Conservation (phyloP, 1,140 invertebrate species). For the Calycopis cecrops region DNA sequence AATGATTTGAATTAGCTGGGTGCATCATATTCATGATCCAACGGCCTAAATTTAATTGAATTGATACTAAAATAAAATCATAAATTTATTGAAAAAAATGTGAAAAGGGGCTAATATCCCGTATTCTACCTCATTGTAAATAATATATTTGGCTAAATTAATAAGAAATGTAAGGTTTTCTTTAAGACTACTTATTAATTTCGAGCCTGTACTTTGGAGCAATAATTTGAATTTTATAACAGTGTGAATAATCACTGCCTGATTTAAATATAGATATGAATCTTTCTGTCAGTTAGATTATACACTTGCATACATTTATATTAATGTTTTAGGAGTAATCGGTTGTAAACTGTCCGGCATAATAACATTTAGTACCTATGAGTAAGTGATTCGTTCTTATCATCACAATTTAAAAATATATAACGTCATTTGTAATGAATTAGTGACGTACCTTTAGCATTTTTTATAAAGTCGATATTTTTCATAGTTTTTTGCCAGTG, state of each 20-base stretch:
- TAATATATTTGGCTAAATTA: constrained; percentile 66
- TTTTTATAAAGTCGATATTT: constrained; percentile 28
- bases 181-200: constrained; percentile 36
- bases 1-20: neutral
- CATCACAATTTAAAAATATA: constrained; percentile 35
- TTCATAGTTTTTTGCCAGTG: constrained; percentile 51
- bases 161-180: constrained; percentile 42
- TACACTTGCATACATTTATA: constrained; percentile 22
- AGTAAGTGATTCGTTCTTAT: constrained; percentile 17
- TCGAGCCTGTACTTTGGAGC: constrained; percentile 49
- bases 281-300: constrained; percentile 18
- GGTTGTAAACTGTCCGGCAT: constrained; percentile 28
- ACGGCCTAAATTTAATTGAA: constrained; percentile 28
- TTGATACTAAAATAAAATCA: constrained; percentile 19
- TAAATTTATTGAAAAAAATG: constrained; percentile 48
- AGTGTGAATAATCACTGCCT: constrained; percentile 50
- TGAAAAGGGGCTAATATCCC: constrained; percentile 44
- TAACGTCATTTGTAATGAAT: constrained; percentile 18
- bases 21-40: constrained; percentile 12
- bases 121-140: constrained; percentile 70
- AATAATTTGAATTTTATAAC: constrained; percentile 49
- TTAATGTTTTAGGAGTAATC: constrained; percentile 21
- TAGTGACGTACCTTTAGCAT: constrained; percentile 28
- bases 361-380: constrained; percentile 20
- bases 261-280: constrained; percentile 32